Base-by-base conservation (phyloP, 2,113 vertebrate genomes). In the Pedionomus torquatus region DNA sequence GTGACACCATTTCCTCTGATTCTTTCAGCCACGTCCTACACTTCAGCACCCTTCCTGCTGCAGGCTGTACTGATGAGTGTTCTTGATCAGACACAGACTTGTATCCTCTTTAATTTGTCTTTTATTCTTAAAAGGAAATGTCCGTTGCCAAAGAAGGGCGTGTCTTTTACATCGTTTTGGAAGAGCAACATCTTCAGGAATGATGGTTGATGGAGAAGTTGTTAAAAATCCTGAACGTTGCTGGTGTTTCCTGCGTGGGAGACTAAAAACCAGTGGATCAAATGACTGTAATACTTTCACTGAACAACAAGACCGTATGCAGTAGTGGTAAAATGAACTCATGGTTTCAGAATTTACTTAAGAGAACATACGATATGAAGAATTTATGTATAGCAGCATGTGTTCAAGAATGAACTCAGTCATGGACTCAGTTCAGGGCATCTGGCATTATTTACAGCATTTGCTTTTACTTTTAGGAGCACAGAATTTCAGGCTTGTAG, bases 391-490 rank as follows among this genome's bases (percentile, higher is more conserved):
- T 17, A 93, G 83, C 79, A 92, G 64, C 64, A 37, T 58, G 55
- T 48, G 60, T 65, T 95, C 85, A 91, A 83, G 85, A 90, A 86
- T 90, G 70, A 97, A 93, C 85, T 95, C 94, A 86, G 75, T 37
- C 68, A 70, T 94, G 92, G 96, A 86, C 88, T 88, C 71, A 24
- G 0, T 94, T 96, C 96, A 97, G 94, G 68, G 95, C 93, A 95
- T 95, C 86, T 97, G 94, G 94, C 95, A 91, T 87, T 95, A 90
- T 95, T 96, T 89, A 93, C 83, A 89, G 72, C n/a, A 54, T 61
- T 93, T 0, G 0, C 28, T 93, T 87, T 91, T 75, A 35, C 83
- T 92, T 84, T 33, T 69, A 69, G 41, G 39, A 97, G 78, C 10
- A 13, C 41, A 76, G 75, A 70, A 86, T 77, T 88, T 88, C 63